phyloP scores from a whole-genome alignment of 2,113 vertebrate genomes.

The Raja brachyura region DNA sequence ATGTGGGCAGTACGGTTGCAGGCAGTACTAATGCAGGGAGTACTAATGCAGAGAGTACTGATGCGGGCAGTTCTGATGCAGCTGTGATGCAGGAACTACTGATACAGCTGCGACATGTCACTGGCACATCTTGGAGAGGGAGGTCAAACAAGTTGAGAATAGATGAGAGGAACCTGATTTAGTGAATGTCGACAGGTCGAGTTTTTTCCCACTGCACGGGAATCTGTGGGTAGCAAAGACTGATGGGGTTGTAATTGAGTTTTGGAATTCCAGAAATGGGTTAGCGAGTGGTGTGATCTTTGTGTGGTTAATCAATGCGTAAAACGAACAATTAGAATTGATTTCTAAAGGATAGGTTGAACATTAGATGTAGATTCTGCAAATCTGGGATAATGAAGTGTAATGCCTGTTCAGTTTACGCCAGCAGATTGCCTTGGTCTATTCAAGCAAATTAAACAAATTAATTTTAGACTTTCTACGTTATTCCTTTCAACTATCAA shows the following conservation, averaged over 20 bases:
- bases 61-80: too few relatives aligned
- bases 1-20: too few relatives aligned
- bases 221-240: neutral
- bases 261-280: neutral
- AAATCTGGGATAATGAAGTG: neutral
- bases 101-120: too few relatives aligned
- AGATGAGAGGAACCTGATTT: neutral
- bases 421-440: neutral
- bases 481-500: neutral
- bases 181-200: neutral
- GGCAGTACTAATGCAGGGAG: too few relatives aligned
- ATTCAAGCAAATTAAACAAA: neutral
- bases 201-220: neutral
- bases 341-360: neutral
- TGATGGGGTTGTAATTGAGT: neutral
- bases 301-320: too few relatives aligned
- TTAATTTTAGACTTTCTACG: neutral
- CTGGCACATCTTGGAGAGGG: neutral
- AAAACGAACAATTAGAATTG: neutral
- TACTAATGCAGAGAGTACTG: too few relatives aligned
- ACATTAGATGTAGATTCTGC: neutral
- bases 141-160: neutral
- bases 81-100: too few relatives aligned
- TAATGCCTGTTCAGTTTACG: neutral
- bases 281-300: neutral